A percentile compares a stretch with the other conserved stretches of the same genome.
These are phyloP conservation scores for Microtus ochrogaster DNA, from an alignment of 2,113 vertebrate genomes.

Conservation along the genomic window DNA sequence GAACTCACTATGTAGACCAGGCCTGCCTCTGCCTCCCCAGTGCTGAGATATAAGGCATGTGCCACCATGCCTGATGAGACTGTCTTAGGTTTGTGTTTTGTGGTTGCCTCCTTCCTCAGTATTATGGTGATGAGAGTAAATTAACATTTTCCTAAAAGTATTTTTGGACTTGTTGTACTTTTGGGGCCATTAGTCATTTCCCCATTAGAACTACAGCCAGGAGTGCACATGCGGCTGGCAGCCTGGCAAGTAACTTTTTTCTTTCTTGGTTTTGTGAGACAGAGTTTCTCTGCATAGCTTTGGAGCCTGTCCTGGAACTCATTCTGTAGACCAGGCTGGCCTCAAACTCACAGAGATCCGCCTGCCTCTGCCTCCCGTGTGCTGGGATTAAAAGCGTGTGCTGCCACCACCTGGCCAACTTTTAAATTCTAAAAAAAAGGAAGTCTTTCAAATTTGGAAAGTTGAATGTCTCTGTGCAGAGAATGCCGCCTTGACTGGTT, in stretches of 20 bases:
- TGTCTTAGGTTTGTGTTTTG: not conserved
- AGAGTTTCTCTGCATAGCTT: no score
- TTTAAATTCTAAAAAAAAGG: not conserved
- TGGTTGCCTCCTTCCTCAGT: not conserved
- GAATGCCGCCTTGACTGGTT: not conserved
- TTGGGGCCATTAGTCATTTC: conserved; percentile 10
- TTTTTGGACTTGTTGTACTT: conserved; percentile 46
- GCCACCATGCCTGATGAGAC: not conserved
- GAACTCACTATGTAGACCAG: not conserved
- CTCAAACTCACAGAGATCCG: no score
- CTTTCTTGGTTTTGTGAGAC: no score
- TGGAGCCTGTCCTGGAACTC: no score
- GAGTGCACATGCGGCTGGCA: not conserved
- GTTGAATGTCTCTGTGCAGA: not conserved
- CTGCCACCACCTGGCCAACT: no score
- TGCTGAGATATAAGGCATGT: not conserved
- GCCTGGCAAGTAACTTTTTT: not conserved
- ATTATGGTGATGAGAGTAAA: conserved; percentile 27
- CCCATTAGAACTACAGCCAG: conserved; percentile 1
- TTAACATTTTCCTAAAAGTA: conserved; percentile 47
- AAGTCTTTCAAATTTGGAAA: not conserved
- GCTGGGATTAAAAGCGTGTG: no score
- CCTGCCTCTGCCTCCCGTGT: no score
- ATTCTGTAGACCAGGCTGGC: no score
- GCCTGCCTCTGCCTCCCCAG: not conserved